These are phyloP conservation scores for Ophonus ardosiacus DNA, from an alignment of 2,888 invertebrate genomes.

Conservation along the genomic window DNA sequence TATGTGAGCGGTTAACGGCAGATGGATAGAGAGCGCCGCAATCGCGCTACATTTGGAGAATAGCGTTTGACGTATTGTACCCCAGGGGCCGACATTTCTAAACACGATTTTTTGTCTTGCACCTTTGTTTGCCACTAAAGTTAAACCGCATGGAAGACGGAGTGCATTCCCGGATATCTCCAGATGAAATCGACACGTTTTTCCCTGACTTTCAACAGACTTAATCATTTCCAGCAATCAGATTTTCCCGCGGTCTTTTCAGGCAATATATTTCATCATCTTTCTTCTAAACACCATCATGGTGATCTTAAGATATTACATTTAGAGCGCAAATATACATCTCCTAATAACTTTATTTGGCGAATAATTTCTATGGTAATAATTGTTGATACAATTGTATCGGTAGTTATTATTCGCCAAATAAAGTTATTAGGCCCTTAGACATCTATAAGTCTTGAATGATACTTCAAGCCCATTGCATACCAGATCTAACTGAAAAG, in stretches of 20 bases:
- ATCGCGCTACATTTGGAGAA: slow-evolving; percentile 23
- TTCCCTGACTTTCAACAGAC: neutral
- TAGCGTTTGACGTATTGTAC: slow-evolving; percentile 38
- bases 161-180: slow-evolving; percentile 1
- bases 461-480: no score
- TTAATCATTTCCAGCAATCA: slow-evolving; percentile 5
- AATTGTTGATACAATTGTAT: no score
- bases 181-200: slow-evolving; percentile 3
- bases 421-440: no score
- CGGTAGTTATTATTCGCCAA: no score
- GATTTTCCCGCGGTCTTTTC: neutral
- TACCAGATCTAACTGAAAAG: no score
- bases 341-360: no score
- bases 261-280: neutral
- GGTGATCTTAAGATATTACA: neutral
- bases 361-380: no score
- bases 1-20: neutral
- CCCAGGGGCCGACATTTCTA: slow-evolving; percentile 29
- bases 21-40: slow-evolving; percentile 6
- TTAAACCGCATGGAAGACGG: slow-evolving; percentile 37
- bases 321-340: no score
- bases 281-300: neutral
- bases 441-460: no score
- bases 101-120: slow-evolving; percentile 42
- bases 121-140: slow-evolving; percentile 39